Evolutionary conservation across 2,113 vertebrate genomes (phyloP).

Genomic region (Neotragus pygmaeus): DNA sequence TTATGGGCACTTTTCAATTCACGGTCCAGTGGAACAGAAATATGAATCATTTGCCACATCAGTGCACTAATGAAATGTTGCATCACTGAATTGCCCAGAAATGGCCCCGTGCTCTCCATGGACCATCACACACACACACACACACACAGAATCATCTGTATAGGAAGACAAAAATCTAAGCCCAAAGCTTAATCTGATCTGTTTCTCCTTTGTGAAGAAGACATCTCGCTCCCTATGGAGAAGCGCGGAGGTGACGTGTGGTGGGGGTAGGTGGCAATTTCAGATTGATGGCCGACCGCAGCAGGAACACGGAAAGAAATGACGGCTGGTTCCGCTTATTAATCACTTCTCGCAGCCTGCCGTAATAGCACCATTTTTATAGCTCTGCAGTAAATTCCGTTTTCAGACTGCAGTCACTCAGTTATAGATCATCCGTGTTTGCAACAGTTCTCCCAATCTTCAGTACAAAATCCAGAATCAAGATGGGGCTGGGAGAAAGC

Average conservation of each 20-base stretch:
- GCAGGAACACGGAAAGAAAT: slow-evolving; percentile 67
- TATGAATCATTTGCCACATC: slow-evolving; percentile 44
- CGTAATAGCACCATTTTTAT: slow-evolving; percentile 71
- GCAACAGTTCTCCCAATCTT: background rate
- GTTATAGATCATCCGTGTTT: slow-evolving; percentile 48
- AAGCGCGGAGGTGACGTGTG: slow-evolving; percentile 67
- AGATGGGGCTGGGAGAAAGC: background rate
- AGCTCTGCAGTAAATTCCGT: slow-evolving; percentile 64
- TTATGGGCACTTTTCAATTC: slow-evolving; percentile 60
- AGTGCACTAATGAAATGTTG: background rate
- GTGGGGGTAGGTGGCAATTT: slow-evolving; percentile 55
- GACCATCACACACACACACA: background rate
- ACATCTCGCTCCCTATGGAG: slow-evolving; percentile 32
- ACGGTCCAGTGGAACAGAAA: slow-evolving; percentile 46
- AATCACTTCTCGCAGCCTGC: slow-evolving; percentile 74
- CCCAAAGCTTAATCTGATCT: background rate
- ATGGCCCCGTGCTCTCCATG: background rate
- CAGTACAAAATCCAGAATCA: background rate
- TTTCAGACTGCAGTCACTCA: slow-evolving; percentile 65
- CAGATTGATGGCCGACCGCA: slow-evolving; percentile 74
- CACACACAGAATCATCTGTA: background rate
- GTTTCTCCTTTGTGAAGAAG: slow-evolving; percentile 58
- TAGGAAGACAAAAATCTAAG: slow-evolving; percentile 46
- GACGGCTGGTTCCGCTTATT: slow-evolving; percentile 63
- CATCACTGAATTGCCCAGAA: slow-evolving; percentile 29